Evolutionary conservation across 2,888 invertebrate species (phyloP).

Genomic region (Sesia apiformis): DNA sequence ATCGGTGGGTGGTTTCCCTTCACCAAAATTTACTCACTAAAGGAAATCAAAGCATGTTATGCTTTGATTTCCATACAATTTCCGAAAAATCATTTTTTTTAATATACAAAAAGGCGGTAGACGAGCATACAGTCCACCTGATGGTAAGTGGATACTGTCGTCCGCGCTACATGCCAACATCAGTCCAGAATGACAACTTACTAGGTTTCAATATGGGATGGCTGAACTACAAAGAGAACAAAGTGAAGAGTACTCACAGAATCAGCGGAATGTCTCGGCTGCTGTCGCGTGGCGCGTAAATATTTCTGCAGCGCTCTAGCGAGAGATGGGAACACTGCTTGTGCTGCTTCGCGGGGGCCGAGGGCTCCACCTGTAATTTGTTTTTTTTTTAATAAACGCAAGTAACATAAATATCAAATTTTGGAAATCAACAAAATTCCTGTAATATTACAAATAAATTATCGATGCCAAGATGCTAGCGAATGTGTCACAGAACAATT

Average conservation of each 20-base stretch:
- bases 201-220: not conserved
- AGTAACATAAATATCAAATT: too few species aligned
- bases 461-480: not conserved
- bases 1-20: too few species aligned
- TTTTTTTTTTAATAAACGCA: too few species aligned
- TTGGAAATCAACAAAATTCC: too few species aligned
- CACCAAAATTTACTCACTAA: too few species aligned
- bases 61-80: too few species aligned
- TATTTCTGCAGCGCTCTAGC: constrained; percentile 97
- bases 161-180: not conserved
- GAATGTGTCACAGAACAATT: too few species aligned
- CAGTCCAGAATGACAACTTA: not conserved
- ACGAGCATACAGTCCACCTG: too few species aligned
- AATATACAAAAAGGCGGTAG: too few species aligned
- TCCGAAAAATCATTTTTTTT: too few species aligned
- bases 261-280: constrained; percentile 96
- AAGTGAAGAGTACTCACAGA: constrained; percentile 63
- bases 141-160: too few species aligned
- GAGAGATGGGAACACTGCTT: constrained; percentile 97
- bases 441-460: not conserved
- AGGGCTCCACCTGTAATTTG: constrained; percentile 80
- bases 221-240: not conserved
- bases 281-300: constrained; percentile 94
- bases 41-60: too few species aligned
- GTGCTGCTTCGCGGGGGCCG: constrained; percentile 96